These are phyloP conservation scores for Melanitta fusca DNA, from an alignment of 2,797 vertebrate genomes.

Conservation along the genomic window DNA sequence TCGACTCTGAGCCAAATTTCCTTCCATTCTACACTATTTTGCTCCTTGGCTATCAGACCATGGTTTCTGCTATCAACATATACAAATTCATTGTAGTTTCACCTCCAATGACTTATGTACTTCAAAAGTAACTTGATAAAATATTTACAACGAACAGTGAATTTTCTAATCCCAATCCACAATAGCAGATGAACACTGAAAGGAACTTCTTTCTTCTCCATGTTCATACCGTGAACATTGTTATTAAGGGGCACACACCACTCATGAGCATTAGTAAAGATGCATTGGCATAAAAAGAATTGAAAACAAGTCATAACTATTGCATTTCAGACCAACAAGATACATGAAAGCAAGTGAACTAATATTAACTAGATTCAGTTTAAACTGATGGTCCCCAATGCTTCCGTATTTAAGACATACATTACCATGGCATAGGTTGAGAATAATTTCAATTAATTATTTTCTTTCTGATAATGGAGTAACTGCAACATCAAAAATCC, in stretches of 20 bases:
- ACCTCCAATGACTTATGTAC: not conserved
- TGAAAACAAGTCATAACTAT: not conserved
- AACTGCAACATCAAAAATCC: not conserved
- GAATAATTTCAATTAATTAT: not conserved
- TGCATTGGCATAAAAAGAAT: not conserved
- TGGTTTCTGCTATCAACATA: not conserved
- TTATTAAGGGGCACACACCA: not conserved
- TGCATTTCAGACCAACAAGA: not conserved
- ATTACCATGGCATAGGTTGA: not conserved
- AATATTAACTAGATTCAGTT: not conserved
- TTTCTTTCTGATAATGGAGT: not conserved
- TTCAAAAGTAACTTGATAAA: not conserved
- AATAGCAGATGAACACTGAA: not conserved
- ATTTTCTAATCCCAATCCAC: not conserved
- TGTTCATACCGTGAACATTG: not conserved
- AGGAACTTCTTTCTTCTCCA: not conserved
- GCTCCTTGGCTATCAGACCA: not conserved
- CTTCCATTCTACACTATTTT: not conserved
- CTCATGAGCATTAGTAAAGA: not conserved
- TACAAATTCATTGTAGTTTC: not conserved
- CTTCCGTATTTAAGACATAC: not conserved
- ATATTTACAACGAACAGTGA: not conserved
- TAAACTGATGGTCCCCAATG: not conserved
- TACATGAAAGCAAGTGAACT: not conserved
- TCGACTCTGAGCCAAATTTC: not conserved